A percentile compares a stretch with the other conserved stretches of the same genome.
These are phyloP conservation scores for Urosaurus nigricauda DNA, from an alignment of 2,797 vertebrate species.

Conservation along the genomic window DNA sequence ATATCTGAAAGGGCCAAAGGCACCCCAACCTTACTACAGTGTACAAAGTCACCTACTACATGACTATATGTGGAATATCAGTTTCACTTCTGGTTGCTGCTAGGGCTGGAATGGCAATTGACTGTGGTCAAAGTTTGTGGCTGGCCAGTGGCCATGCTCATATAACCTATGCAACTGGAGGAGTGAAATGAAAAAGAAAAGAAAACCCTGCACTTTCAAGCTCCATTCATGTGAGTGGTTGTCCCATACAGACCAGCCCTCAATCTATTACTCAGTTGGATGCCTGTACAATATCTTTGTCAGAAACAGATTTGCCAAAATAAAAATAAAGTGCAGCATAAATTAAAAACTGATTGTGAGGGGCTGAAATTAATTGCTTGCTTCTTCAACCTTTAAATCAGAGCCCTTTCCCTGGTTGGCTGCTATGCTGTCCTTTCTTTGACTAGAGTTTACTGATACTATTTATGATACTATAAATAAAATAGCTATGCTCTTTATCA, in stretches of 20 bases:
- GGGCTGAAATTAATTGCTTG: background rate
- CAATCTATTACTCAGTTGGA: background rate
- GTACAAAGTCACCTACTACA: no score
- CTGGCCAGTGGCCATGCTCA: background rate
- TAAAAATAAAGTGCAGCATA: background rate
- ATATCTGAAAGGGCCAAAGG: background rate
- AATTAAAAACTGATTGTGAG: background rate
- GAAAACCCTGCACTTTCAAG: background rate
- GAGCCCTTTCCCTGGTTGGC: background rate
- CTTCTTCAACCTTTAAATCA: background rate
- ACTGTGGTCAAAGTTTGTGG: background rate
- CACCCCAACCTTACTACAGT: no score
- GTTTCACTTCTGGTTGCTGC: no score
- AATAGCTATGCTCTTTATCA: background rate
- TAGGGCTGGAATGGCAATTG: background rate
- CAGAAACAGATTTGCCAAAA: background rate
- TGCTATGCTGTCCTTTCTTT: background rate
- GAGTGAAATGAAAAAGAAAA: no score
- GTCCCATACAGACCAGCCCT: background rate
- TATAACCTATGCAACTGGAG: background rate
- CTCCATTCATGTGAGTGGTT: background rate
- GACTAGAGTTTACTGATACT: background rate
- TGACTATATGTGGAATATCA: background rate
- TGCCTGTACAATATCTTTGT: background rate
- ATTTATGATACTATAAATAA: constrained; percentile 1